Base-by-base conservation (phyloP, 2,888 invertebrate genomes). In the Dyspetes luteomarginatus region DNA sequence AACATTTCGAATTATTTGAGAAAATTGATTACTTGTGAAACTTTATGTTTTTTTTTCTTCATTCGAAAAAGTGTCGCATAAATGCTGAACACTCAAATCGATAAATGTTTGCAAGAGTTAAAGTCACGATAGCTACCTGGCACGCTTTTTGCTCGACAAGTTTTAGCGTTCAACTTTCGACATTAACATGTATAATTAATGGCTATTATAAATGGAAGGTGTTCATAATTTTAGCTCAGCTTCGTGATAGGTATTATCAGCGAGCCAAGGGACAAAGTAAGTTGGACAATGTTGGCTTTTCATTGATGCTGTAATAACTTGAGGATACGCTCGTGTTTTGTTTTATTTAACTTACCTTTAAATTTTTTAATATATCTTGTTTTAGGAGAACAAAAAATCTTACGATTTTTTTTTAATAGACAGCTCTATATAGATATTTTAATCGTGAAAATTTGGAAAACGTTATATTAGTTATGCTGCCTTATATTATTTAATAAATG, bases 181-280 rank as follows among this genome's bases (percentile, higher is more conserved):
- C 45, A 56, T 76, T 76, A 69, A 28, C 76, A 69, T 76, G 68
- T 48, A 68, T 69, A 76, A 76, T 62, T 76, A 69, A 76, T 69
- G 69, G 68, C 30, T 19, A 64, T 76, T 69, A 76, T 64, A 69
- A 62, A 62, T 69, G 69, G 52, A 62, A 64, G 55, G 69, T 52
- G 62, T 73, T 64, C 26, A 55, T 45, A 64, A 36, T 45, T 43
- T 19, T 30, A 68, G 28, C 41, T 68, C 19, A 9, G 17, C 22
- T 5, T 28, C 36, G 30, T 48, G 22, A 41, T 72, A 17, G 41
- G 36, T 41, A 52, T 65, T 50, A 28, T 65, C 45, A 30, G 17
- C 24, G 24, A 26, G 26, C 36, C 9, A 48, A 9, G 24, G 41
- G 52, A 30, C 22, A 19, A 48, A 22, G 26, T 12, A n/a, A 22